Evolutionary conservation across 2,888 invertebrate species (phyloP).

Genomic region (Flexamia atlantica): DNA sequence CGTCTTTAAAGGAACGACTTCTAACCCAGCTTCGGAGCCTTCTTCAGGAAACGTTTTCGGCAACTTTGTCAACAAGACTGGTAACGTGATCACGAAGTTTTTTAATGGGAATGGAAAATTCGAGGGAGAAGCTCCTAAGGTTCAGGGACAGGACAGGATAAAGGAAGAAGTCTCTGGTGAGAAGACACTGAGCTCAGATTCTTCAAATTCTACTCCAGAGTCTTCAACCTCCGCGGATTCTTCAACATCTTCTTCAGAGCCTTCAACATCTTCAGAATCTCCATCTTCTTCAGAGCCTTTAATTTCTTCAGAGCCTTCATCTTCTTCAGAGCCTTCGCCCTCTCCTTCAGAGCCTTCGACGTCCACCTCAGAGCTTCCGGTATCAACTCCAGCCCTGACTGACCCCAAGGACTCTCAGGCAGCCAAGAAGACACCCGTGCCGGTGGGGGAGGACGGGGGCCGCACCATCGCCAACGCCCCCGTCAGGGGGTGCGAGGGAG

Average conservation of each 20-base stretch:
- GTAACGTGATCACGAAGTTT: background rate
- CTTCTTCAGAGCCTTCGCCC: background rate
- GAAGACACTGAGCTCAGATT: background rate
- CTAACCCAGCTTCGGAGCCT: background rate
- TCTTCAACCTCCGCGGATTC: background rate
- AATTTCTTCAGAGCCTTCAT: background rate
- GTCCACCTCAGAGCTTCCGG: background rate
- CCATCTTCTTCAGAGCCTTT: too few species aligned
- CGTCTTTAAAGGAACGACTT: background rate
- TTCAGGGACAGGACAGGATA: background rate
- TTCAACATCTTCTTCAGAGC: background rate
- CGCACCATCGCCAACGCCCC: background rate
- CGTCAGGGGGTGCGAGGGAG: background rate
- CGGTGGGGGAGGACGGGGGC: background rate
- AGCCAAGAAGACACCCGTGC: constrained; percentile 1
- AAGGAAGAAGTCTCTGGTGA: background rate
- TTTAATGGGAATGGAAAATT: background rate
- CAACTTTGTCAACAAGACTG: background rate
- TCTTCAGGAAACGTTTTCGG: background rate
- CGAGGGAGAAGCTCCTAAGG: background rate
- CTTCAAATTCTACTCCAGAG: background rate
- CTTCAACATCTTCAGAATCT: background rate
- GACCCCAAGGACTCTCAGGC: background rate
- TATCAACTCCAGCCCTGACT: background rate
- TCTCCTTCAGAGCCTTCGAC: background rate